Conservation (phyloP, 2,888 invertebrate genomes). For the Xylota sylvarum region DNA sequence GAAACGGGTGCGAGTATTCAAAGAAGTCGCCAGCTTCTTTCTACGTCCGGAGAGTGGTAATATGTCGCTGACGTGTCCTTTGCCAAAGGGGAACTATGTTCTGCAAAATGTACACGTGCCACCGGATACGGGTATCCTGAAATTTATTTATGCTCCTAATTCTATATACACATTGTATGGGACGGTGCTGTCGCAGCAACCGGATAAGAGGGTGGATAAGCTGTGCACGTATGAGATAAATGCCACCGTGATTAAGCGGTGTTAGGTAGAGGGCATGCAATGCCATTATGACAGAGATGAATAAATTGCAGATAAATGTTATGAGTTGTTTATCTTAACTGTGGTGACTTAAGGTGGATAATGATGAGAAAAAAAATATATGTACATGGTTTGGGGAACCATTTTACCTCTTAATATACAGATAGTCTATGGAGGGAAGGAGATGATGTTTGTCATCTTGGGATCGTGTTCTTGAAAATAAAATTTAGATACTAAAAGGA, state of each 20-base stretch:
- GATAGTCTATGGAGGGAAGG: neutral
- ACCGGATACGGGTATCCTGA: slow-evolving; percentile 79
- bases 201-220: slow-evolving; percentile 76
- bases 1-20: slow-evolving; percentile 79
- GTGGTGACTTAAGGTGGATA: neutral
- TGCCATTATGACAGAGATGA: slow-evolving; percentile 23
- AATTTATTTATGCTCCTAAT: slow-evolving; percentile 81
- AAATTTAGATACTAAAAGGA: too few relatives aligned
- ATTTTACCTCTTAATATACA: neutral
- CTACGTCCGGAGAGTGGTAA: slow-evolving; percentile 78
- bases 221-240: slow-evolving; percentile 80
- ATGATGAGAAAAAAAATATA: neutral
- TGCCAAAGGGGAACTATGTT: slow-evolving; percentile 79
- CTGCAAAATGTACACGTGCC: slow-evolving; percentile 80
- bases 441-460: neutral
- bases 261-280: slow-evolving; percentile 67
- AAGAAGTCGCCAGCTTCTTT: slow-evolving; percentile 79
- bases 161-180: slow-evolving; percentile 80
- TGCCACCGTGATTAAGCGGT: slow-evolving; percentile 80
- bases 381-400: neutral
- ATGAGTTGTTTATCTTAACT: slow-evolving; percentile 8
- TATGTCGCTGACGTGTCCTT: slow-evolving; percentile 81
- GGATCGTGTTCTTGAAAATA: too few relatives aligned
- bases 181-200: slow-evolving; percentile 77
- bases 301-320: slow-evolving; percentile 47